These are phyloP conservation scores for Pelobates cultripes DNA, from an alignment of 2,797 vertebrate genomes.

Conservation along the genomic window DNA sequence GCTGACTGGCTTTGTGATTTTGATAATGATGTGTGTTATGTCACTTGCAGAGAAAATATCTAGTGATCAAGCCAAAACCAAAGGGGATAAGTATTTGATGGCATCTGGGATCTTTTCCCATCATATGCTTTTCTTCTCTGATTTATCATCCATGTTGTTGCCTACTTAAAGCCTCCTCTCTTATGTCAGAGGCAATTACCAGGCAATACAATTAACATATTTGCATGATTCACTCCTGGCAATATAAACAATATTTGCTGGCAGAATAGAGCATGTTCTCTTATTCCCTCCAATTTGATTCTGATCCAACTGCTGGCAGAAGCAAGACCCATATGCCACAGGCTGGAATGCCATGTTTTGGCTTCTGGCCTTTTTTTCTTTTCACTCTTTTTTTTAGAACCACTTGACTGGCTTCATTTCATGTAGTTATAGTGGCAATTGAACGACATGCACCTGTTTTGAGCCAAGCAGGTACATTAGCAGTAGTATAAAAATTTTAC, in stretches of 20 bases:
- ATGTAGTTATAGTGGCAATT: neutral
- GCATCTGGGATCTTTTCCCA: slow-evolving; percentile 4
- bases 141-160: slow-evolving; percentile 19
- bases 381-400: neutral
- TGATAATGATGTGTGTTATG: slow-evolving; percentile 4
- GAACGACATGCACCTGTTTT: slow-evolving; percentile 1
- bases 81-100: slow-evolving; percentile 3
- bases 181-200: slow-evolving; percentile 39
- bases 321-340: slow-evolving; percentile 21
- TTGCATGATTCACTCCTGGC: slow-evolving; percentile 55
- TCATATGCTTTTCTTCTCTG: slow-evolving; percentile 18
- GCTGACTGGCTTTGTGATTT: neutral
- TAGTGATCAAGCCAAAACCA: neutral
- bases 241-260: slow-evolving; percentile 40
- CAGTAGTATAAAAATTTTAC: neutral
- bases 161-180: slow-evolving; percentile 12
- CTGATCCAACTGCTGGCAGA: slow-evolving; percentile 46
- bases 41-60: neutral
- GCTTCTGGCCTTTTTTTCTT: neutral
- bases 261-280: slow-evolving; percentile 40
- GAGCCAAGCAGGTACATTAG: neutral
- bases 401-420: slow-evolving; percentile 22
- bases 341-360: slow-evolving; percentile 22
- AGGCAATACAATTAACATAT: slow-evolving; percentile 44
- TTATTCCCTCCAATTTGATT: slow-evolving; percentile 45